Evolutionary conservation across 2,113 vertebrate genomes (phyloP).

Genomic region (Oncorhynchus mykiss): DNA sequence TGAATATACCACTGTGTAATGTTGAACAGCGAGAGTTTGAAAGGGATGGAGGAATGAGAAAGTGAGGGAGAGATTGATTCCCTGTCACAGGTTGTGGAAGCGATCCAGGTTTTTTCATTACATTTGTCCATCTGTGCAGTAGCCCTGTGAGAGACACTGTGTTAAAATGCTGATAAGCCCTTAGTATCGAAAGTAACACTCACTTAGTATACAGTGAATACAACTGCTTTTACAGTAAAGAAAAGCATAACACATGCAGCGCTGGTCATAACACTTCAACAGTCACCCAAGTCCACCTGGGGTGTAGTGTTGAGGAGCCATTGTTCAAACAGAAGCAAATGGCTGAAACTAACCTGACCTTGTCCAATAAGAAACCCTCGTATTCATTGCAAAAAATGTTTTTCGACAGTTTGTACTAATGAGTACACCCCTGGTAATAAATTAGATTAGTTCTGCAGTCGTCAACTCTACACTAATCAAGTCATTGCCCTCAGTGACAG

Average conservation of each 20-base stretch:
- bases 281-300: too few species aligned
- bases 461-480: conserved; percentile 44
- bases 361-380: too few species aligned
- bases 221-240: neutral
- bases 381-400: too few species aligned
- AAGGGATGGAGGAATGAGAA: conserved; percentile 5
- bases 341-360: too few species aligned
- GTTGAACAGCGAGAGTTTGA: conserved; percentile 8
- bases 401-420: too few species aligned
- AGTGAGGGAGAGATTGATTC: conserved; percentile 53
- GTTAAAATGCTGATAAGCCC: conserved; percentile 25
- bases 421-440: too few species aligned
- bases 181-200: neutral
- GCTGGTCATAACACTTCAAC: too few species aligned
- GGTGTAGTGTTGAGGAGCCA: too few species aligned
- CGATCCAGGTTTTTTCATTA: conserved; percentile 61
- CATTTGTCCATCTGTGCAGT: conserved; percentile 66
- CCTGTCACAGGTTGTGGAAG: conserved; percentile 49
- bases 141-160: conserved; percentile 17
- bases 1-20: conserved; percentile 23
- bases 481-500: conserved; percentile 46
- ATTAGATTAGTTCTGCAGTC: too few species aligned
- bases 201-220: neutral
- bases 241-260: too few species aligned
- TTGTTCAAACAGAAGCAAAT: too few species aligned